A percentile compares a stretch with the other conserved stretches of the same genome.
These are phyloP conservation scores for Atta cephalotes DNA, from an alignment of 1,140 invertebrate genomes.

Conservation along the genomic window DNA sequence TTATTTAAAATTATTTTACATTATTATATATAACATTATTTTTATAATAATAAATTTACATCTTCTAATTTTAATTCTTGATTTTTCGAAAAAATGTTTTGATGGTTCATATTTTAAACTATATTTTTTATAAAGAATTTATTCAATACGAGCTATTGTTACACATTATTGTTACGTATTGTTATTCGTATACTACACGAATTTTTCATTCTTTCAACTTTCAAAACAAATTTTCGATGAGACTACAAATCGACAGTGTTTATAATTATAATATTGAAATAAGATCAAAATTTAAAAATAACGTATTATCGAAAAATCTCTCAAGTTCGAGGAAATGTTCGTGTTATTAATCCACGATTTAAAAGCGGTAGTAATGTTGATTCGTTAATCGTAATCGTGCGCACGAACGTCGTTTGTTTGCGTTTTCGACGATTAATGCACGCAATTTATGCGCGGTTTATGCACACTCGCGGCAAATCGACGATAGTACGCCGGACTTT, in stretches of 20 bases:
- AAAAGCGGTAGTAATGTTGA: not conserved
- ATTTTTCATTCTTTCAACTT: not conserved
- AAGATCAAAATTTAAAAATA: not conserved
- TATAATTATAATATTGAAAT: not conserved
- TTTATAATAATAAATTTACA: too few species aligned
- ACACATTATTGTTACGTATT: not conserved
- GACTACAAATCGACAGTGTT: not conserved
- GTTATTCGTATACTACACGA: not conserved
- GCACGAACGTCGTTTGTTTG: constrained; percentile 1
- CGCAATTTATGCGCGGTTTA: constrained; percentile 12
- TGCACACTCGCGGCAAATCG: constrained; percentile 43
- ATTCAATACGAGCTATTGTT: not conserved
- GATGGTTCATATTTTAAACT: not conserved
- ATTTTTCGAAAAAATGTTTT: not conserved
- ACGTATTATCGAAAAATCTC: not conserved
- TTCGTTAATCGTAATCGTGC: constrained; percentile 25
- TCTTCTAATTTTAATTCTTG: not conserved
- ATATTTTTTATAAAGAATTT: not conserved
- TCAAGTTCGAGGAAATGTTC: not conserved
- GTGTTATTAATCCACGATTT: not conserved
- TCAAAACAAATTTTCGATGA: not conserved
- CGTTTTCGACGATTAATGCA: constrained; percentile 26
- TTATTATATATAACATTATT: too few species aligned
- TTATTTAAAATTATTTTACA: too few species aligned
- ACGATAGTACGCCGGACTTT: constrained; percentile 24